Evolutionary conservation across 1,140 invertebrate species (phyloP), one percentile per base, ranked within the genome.

Genomic region (Lordiphosa mommai): DNA sequence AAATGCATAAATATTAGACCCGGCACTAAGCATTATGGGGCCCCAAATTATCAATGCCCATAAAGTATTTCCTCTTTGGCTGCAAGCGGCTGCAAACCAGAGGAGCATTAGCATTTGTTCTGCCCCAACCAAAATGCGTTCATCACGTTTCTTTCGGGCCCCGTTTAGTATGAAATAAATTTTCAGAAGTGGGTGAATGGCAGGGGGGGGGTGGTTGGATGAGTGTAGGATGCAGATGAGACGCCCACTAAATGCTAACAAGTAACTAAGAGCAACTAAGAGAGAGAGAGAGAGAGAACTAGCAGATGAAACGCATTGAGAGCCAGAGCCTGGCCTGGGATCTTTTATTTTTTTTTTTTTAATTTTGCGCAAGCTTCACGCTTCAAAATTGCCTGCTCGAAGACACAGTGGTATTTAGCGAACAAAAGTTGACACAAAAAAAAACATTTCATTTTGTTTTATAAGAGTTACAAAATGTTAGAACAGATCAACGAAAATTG

Each of bases 211-310:
- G 8, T 3, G 12, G 29, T 9, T 3, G 17, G 6, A 30, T 44
- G 36, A 20, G 38, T 7, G 10, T 10, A 32, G 16, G 44, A 49
- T 33, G 38, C 5, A 9, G 43, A 38, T 33, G 37, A 59, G 65
- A 74, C 71, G 71, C 71, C 71, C 71, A 73, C 71, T 27, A 76
- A 74, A 69, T 58, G 70, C 70, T 73, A 73, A 73, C 70, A 73
- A 72, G 69, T 72, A 49, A 72, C 40, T 46, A 23, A 40, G 47
- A 30, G 29, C 8, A 29, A 29, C 16, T n/a, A 29, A 32, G 20
- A 17, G 27, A 29, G 14, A 8, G 1, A 17, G 7, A 12, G 50
- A 32, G 23, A 0, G 20, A 10, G 6, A 30, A 23, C 20, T 5
- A 5, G 20, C 20, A 23, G 20, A 23, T 23, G 20, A 5, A 23